These are phyloP conservation scores for Anguilla megastoma DNA, from an alignment of 2,797 vertebrate species.

Conservation along the genomic window DNA sequence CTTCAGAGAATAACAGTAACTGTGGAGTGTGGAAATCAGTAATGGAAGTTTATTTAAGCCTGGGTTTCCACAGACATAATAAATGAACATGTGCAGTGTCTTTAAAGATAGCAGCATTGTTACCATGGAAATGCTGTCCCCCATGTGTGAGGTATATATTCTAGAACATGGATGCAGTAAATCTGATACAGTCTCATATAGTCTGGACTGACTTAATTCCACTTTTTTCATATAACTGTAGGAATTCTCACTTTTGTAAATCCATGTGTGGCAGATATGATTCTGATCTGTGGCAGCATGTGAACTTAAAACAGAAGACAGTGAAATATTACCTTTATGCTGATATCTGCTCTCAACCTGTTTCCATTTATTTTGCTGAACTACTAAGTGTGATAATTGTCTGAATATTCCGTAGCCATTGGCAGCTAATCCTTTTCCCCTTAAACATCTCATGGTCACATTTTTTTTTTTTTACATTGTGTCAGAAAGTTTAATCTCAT, in stretches of 20 bases:
- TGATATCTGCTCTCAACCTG: not conserved
- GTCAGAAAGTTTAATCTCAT: not conserved
- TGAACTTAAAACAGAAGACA: not conserved
- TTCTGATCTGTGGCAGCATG: not conserved
- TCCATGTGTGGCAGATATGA: not conserved
- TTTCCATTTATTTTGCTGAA: not conserved
- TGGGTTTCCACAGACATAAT: not conserved
- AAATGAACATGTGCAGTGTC: not conserved
- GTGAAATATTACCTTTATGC: not conserved
- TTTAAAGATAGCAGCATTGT: not conserved
- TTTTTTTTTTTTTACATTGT: not conserved
- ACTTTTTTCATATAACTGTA: not conserved
- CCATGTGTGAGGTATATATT: not conserved
- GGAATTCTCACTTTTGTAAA: not conserved
- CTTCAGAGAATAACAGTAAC: constrained; percentile 35
- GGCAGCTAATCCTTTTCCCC: not conserved
- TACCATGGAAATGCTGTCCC: not conserved
- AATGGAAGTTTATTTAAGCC: constrained; percentile 37
- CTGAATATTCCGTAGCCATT: not conserved
- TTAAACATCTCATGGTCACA: not conserved
- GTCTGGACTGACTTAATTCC: too few species aligned
- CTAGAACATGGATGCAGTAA: not conserved
- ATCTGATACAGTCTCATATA: not conserved
- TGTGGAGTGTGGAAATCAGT: constrained; percentile 32
- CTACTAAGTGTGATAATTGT: not conserved